A percentile compares a stretch with the other conserved stretches of the same genome.
Conservation (phyloP, 2,797 vertebrate species). For the Triplophysa bombifrons region DNA sequence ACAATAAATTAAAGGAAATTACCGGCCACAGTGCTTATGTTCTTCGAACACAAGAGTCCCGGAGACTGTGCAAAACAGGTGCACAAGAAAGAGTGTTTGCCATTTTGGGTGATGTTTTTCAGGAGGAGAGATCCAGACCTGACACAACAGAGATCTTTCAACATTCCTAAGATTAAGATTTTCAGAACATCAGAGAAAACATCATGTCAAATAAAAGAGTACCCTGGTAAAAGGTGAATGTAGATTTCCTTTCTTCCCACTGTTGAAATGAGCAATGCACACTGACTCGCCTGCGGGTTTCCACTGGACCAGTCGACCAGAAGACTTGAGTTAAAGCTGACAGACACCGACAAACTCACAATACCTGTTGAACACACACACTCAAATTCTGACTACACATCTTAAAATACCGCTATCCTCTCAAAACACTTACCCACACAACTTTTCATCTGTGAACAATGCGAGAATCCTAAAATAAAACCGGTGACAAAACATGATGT, state of each 20-base stretch:
- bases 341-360: conserved; percentile 35
- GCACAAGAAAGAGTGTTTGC: conserved; percentile 8
- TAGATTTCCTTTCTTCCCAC: conserved; percentile 22
- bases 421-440: conserved; percentile 25
- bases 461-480: conserved; percentile 6
- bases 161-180: neutral
- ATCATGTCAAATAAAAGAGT: neutral
- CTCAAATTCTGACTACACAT: neutral
- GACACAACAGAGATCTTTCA: neutral
- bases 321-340: conserved; percentile 16
- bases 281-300: conserved; percentile 23
- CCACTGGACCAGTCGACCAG: conserved; percentile 36
- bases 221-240: conserved; percentile 35
- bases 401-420: neutral
- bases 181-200: neutral
- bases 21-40: conserved; percentile 18
- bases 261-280: conserved; percentile 25
- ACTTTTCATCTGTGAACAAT: conserved; percentile 2
- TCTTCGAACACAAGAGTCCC: conserved; percentile 30
- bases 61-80: conserved; percentile 20
- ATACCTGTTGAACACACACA: conserved; percentile 23
- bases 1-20: neutral
- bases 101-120: conserved; percentile 5
- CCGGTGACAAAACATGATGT: neutral
- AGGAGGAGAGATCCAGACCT: conserved; percentile 17